Conservation (phyloP, 2,888 invertebrate genomes). For the Incurvaria masculella region DNA sequence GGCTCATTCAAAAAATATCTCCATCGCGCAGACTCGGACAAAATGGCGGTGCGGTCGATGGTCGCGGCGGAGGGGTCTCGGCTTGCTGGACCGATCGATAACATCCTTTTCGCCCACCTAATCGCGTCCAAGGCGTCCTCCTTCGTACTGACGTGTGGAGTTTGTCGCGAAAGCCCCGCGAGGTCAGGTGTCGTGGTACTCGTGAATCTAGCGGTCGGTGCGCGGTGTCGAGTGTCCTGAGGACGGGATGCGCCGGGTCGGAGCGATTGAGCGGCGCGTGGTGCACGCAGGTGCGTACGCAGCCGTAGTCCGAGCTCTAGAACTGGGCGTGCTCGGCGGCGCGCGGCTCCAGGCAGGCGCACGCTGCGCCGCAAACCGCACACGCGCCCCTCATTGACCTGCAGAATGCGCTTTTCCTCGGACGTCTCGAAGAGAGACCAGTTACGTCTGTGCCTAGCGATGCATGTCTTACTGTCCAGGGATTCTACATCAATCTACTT, state of each 20-base stretch:
- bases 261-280: conserved; percentile 24
- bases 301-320: conserved; percentile 84
- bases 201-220: not conserved
- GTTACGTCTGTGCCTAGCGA: not conserved
- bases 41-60: conserved; percentile 55
- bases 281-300: conserved; percentile 95
- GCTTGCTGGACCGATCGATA: conserved; percentile 57
- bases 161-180: conserved; percentile 1
- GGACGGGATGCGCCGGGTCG: conserved; percentile 2
- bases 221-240: not conserved
- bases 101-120: not conserved
- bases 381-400: conserved; percentile 7
- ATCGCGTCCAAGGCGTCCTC: not conserved
- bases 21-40: conserved; percentile 65
- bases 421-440: conserved; percentile 19
- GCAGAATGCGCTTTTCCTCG: conserved; percentile 19
- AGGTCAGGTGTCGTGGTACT: not conserved
- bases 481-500: too few relatives aligned
- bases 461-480: too few relatives aligned
- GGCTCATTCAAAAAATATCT: conserved; percentile 16
- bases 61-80: not conserved
- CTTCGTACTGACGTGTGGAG: not conserved
- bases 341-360: conserved; percentile 24
- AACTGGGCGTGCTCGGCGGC: conserved; percentile 87
- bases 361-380: conserved; percentile 13